phyloP scores from a whole-genome alignment of 2,113 vertebrate genomes.

The Fregetta grallaria region DNA sequence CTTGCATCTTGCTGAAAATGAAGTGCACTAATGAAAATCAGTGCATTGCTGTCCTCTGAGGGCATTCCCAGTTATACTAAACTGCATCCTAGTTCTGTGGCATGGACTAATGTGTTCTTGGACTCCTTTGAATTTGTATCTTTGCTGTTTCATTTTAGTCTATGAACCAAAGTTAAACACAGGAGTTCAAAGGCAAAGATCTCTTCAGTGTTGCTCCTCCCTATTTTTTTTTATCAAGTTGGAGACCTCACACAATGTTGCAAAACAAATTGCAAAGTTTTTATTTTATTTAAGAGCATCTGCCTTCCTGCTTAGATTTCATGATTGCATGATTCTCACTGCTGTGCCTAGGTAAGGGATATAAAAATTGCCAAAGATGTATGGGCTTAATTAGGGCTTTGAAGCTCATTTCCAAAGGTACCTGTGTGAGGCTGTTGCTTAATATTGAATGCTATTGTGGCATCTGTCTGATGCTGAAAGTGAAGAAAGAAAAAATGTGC shows the following conservation, averaged over 20 bases:
- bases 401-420: conserved; percentile 7
- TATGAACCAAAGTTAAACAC: neutral
- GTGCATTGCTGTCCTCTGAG: neutral
- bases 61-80: neutral
- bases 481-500: neutral
- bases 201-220: neutral
- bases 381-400: conserved; percentile 32
- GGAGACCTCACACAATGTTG: neutral
- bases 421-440: neutral
- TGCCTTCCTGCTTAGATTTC: conserved; percentile 33
- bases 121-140: neutral
- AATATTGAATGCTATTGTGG: neutral
- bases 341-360: conserved; percentile 20
- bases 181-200: neutral
- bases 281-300: conserved; percentile 47
- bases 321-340: neutral
- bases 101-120: neutral
- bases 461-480: neutral
- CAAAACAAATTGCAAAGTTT: conserved; percentile 14
- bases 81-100: neutral
- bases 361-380: conserved; percentile 15
- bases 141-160: neutral
- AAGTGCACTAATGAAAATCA: neutral
- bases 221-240: neutral
- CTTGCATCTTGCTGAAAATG: neutral